Base-by-base conservation (phyloP, 2,797 vertebrate species). In the Ibycter americanus region DNA sequence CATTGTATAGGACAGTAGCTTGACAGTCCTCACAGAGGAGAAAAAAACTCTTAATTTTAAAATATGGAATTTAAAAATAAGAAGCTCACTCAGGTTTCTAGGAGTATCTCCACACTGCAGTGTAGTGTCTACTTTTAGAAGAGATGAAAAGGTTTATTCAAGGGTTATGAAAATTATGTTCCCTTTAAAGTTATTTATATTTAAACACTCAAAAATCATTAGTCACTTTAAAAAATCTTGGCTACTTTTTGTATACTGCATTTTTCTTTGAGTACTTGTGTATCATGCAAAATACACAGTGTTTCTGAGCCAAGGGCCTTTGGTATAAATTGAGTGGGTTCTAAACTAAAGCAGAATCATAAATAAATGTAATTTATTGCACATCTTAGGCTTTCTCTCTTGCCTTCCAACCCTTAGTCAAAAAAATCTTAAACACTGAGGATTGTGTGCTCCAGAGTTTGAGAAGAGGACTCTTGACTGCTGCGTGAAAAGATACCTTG, bases 171-270 rank as follows among this genome's bases (percentile, higher is more conserved):
- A 94, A 93, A 85, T 68, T 34, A 55, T 76, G 58, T 71, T 93
- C 38, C 31, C 12, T 93, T 86, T 85, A 42, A 77, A 80, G 17
- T 65, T 90, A 88, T 96, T 96, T 95, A 40, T 85, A 68, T 68
- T 91, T 76, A 76, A 85, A 68, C 44, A 46, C 38, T 78, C 49
- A 92, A 93, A 97, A 97, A 92, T 92, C 87, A 95, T 97, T 83
- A 92, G 68, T 95, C 78, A 89, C 76, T 93, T 86, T 4, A 74
- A 67, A 87, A 96, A 87, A 79, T 47, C 61, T 80, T 95, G 89
- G 83, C 93, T 89, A 47, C 73, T 89, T 87, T 79, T 67, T 59
- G 27, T 81, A 74, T 12, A 32, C 67, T 56, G 6, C 61, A 71
- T 91, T 89, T 94, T 93, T 93, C 89, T 87, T 31, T 36, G 65